Evolutionary conservation across 2,797 vertebrate genomes (phyloP).

Genomic region (Sciaenops ocellatus): DNA sequence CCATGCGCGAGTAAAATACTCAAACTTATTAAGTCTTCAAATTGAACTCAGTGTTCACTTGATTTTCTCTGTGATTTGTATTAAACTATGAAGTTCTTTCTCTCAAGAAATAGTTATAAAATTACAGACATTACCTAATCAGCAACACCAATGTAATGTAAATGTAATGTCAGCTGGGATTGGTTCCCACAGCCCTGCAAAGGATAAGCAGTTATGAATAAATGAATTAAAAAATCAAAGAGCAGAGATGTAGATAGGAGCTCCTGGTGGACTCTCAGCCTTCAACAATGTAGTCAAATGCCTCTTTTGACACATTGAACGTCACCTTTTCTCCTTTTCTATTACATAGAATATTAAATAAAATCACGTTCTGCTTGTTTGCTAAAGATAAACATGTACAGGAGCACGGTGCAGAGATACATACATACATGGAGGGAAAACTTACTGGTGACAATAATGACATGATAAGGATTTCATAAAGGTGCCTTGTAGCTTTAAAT

Average conservation of each 20-base stretch:
- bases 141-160: too few relatives aligned
- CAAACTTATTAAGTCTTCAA: too few relatives aligned
- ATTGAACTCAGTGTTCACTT: too few relatives aligned
- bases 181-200: too few relatives aligned
- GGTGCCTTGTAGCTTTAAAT: not conserved
- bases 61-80: not conserved
- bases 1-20: not conserved
- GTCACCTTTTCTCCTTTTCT: not conserved
- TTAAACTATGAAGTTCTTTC: not conserved
- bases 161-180: too few relatives aligned
- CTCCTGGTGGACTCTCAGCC: not conserved
- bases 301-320: not conserved
- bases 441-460: not conserved
- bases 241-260: not conserved
- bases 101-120: not conserved
- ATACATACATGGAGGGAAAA: not conserved
- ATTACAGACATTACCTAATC: not conserved
- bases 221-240: not conserved
- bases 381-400: not conserved
- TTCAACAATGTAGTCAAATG: slow-evolving; percentile 2
- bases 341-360: slow-evolving; percentile 11
- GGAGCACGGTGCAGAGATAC: not conserved
- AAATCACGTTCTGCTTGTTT: not conserved
- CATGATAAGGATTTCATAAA: not conserved
- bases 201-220: too few relatives aligned